Conservation (phyloP, 2,888 invertebrate species). For the Brachyopa scutellaris region DNA sequence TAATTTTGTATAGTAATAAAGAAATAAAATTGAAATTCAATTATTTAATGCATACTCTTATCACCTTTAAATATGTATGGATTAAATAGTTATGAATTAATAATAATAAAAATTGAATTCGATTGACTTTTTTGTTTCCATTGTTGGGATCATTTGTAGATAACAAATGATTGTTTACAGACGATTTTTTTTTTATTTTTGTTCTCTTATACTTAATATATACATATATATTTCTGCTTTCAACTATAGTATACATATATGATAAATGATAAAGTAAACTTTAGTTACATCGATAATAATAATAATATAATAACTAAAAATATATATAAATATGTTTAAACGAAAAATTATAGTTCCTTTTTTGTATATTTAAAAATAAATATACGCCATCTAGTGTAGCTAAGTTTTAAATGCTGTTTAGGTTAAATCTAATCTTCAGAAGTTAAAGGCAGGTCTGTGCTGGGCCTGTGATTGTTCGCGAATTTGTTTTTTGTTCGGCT, state of each 20-base stretch:
- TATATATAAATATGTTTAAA: constrained; percentile 31
- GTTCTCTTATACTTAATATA: constrained; percentile 12
- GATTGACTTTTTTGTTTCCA: constrained; percentile 17
- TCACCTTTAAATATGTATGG: constrained; percentile 21
- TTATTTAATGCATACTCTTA: constrained; percentile 19
- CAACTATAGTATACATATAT: constrained; percentile 1
- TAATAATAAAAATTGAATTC: constrained; percentile 21
- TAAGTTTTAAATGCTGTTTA: too few relatives aligned
- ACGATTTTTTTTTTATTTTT: constrained; percentile 9
- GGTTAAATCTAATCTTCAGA: too few relatives aligned
- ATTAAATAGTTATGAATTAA: constrained; percentile 49
- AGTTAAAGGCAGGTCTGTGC: too few relatives aligned
- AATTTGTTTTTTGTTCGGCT: too few relatives aligned
- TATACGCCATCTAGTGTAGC: constrained; percentile 48
- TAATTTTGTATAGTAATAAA: constrained; percentile 32
- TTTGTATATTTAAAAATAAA: constrained; percentile 47
- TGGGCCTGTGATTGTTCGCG: too few relatives aligned
- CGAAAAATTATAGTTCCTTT: constrained; percentile 62
- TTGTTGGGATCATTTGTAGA: background rate
- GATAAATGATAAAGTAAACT: constrained; percentile 6
- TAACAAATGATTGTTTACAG: constrained; percentile 5
- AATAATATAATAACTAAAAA: constrained; percentile 15
- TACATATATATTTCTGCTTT: background rate
- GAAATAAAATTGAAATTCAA: constrained; percentile 39
- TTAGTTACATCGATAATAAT: constrained; percentile 36